Evolutionary conservation across 92 coral and sea anemone genomes (phyloP), one percentile per base, ranked within the genome.

Genomic region (Siderastrea siderea): DNA sequence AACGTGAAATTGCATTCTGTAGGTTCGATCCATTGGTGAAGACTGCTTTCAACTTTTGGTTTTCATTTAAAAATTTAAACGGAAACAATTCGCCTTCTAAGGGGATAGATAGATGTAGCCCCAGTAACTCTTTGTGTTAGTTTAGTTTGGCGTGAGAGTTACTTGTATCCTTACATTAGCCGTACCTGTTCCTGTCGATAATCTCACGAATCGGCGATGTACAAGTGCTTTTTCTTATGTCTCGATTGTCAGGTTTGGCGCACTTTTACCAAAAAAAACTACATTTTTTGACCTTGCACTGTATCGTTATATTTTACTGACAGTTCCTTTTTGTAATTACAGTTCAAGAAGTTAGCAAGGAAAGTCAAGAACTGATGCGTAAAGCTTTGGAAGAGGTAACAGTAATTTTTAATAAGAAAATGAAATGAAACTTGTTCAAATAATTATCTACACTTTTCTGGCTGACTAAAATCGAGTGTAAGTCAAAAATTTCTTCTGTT

Each of bases 291-390:
- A 57, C 14, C 16, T 11, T 57, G 38, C 38, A 26, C 38, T 26
- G 10, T 47, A 3, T 15, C 57, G 44, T 7, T 47, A 48, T 71
- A 12, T 8, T 15, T 45, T 14, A 11, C 44, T 63, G 43, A 16
- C n/a, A 3, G 71, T 14, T 5, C 53, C 49, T 2, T 64, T 84
- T 77, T 47, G 49, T 78, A 1, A 7, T 68, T 78, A 13, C 76
- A 97, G 99, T 97, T 3, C 97, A 97, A 92, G 98, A 97, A 69
- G 96, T 97, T 48, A 95, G 96, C 75, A 95, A 97, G 52, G 99
- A 97, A 63, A 95, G 96, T 49, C 99, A 95, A 76, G 98, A 92
- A 71, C 94, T 97, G 85, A 95, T 95, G 99, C 94, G 87, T 50
- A 93, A 93, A 71, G 98, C 99, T 1, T 82, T 97, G 64, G 99